A percentile compares a stretch with the other conserved stretches of the same genome.
phyloP scores from a whole-genome alignment of 1,140 invertebrate genomes.

The Neodiprion fabricii region DNA sequence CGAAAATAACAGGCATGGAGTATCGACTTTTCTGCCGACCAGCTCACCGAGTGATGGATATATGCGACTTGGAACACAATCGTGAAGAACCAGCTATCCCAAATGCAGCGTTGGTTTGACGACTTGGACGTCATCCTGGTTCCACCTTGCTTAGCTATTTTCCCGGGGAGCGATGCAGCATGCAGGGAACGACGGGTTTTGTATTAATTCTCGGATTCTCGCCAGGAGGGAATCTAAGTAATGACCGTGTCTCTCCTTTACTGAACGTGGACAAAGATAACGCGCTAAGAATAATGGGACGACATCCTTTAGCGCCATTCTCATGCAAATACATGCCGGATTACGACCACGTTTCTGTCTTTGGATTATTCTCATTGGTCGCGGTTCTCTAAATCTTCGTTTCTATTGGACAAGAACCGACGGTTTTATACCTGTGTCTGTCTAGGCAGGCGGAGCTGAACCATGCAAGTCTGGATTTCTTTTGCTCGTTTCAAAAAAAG shows the following conservation, averaged over 20 bases:
- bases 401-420: slow-evolving; percentile 9
- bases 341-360: slow-evolving; percentile 50
- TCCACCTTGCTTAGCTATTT: too few species aligned
- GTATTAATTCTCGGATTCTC: slow-evolving; percentile 14
- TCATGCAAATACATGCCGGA: slow-evolving; percentile 54
- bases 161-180: background rate
- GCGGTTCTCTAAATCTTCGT: slow-evolving; percentile 41
- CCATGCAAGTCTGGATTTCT: slow-evolving; percentile 22
- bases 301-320: slow-evolving; percentile 54
- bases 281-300: slow-evolving; percentile 52
- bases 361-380: slow-evolving; percentile 53
- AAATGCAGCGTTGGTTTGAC: background rate
- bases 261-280: slow-evolving; percentile 42
- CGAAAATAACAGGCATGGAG: too few species aligned
- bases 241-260: slow-evolving; percentile 45
- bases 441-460: slow-evolving; percentile 12
- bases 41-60: too few species aligned
- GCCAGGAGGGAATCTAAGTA: slow-evolving; percentile 35
- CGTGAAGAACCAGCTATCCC: too few species aligned
- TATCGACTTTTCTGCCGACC: too few species aligned
- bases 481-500: slow-evolving; percentile 25
- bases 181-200: background rate
- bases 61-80: too few species aligned
- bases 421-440: slow-evolving; percentile 15
- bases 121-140: background rate